Conservation (phyloP, 2,797 vertebrate genomes). For the Chlorospingus flavigularis region DNA sequence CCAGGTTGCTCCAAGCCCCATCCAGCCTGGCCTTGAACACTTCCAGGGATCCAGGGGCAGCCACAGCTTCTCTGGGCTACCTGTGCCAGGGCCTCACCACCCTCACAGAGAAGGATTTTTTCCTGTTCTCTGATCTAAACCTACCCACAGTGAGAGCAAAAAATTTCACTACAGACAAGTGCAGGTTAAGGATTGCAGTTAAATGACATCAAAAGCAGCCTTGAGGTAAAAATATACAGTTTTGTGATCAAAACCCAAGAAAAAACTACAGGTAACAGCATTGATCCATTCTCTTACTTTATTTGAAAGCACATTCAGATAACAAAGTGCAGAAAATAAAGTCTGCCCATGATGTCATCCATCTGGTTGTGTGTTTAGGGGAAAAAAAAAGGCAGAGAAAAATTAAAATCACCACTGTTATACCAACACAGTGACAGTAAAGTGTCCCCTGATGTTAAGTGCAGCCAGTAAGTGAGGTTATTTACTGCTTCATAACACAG, state of each 20-base stretch:
- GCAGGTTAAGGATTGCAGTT: not conserved
- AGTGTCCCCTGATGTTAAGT: not conserved
- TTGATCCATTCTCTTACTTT: conserved; percentile 56
- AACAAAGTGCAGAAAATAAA: conserved; percentile 49
- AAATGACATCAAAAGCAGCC: not conserved
- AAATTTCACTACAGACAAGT: rapidly evolving
- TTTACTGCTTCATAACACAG: not conserved
- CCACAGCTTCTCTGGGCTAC: not conserved
- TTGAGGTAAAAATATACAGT: not conserved
- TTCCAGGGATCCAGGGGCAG: not conserved
- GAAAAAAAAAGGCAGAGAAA: not conserved
- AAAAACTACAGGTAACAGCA: conserved; percentile 6
- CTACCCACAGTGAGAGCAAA: not conserved
- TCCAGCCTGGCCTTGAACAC: not conserved
- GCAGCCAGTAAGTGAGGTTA: not conserved
- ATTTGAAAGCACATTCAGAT: conserved; percentile 65
- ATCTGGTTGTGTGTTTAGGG: not conserved
- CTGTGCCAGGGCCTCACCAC: not conserved
- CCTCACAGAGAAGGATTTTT: not conserved
- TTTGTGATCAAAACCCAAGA: conserved; percentile 30
- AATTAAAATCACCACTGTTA: not conserved
- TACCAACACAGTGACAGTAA: not conserved
- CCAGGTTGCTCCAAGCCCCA: not conserved
- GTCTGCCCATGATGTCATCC: not conserved
- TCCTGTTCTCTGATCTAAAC: not conserved